These are phyloP conservation scores for Pongo pygmaeus DNA, from an alignment of 2,113 vertebrate genomes.

Conservation along the genomic window DNA sequence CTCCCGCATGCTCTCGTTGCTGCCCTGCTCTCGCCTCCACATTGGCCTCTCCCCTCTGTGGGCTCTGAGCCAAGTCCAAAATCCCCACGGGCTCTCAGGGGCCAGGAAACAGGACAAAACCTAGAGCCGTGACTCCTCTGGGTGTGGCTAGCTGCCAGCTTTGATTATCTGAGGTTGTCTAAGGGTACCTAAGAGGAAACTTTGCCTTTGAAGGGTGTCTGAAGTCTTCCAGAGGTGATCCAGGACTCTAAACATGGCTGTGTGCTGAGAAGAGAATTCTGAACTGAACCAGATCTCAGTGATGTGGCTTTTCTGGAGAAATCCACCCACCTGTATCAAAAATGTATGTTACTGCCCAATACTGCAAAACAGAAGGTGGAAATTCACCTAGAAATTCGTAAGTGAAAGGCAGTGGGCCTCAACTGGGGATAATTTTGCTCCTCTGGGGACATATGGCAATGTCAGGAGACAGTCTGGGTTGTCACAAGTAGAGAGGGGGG, in stretches of 20 bases:
- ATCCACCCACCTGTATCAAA: not conserved
- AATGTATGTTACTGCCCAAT: not conserved
- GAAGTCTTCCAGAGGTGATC: not conserved
- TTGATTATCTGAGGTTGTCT: not conserved
- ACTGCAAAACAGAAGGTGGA: not conserved
- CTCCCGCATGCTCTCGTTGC: not conserved
- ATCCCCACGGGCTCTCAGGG: not conserved
- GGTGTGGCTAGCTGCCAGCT: not conserved
- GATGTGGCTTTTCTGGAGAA: not conserved
- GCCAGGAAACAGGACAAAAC: slow-evolving; percentile 20
- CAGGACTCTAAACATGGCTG: not conserved
- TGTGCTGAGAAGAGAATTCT: not conserved
- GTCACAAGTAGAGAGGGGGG: not conserved
- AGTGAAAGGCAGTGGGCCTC: not conserved
- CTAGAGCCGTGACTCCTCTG: not conserved
- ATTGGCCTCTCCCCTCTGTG: not conserved
- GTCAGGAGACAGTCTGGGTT: not conserved
- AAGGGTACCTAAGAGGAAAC: not conserved
- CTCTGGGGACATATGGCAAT: not conserved
- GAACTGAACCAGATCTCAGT: not conserved
- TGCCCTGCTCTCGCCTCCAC: not conserved
- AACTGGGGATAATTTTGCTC: not conserved
- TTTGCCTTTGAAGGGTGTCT: not conserved
- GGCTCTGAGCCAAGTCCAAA: slow-evolving; percentile 18
- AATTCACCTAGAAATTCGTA: not conserved